Evolutionary conservation across 2,113 vertebrate species (phyloP).

Genomic region (Cisticola juncidis): DNA sequence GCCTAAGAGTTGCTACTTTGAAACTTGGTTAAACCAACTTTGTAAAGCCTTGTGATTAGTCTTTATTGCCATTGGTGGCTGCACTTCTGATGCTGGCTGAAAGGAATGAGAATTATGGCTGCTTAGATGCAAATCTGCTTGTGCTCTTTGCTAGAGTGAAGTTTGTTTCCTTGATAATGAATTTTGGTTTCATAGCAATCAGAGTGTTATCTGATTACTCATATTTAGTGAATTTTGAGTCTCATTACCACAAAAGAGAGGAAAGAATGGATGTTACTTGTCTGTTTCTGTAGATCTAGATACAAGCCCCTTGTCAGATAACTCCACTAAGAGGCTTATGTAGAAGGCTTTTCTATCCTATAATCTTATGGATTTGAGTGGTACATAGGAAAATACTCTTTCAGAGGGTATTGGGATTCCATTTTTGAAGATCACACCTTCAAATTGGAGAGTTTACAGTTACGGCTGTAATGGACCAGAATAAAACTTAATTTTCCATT

Average conservation of each 20-base stretch:
- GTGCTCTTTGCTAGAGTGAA: background rate
- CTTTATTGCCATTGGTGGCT: background rate
- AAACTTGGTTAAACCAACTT: background rate
- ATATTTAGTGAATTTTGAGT: background rate
- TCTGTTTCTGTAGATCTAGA: background rate
- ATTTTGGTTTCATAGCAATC: background rate
- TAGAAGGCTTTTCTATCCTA: background rate
- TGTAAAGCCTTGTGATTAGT: background rate
- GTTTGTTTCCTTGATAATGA: background rate
- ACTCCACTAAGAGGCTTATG: background rate
- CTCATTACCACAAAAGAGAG: background rate
- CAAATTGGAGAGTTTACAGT: background rate
- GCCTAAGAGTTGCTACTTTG: background rate
- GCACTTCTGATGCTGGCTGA: background rate
- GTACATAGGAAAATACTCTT: background rate
- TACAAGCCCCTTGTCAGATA: background rate
- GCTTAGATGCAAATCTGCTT: background rate
- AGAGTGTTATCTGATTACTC: background rate
- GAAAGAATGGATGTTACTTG: background rate
- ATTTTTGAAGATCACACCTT: background rate
- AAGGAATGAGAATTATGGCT: background rate
- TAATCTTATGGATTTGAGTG: background rate
- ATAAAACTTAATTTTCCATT: background rate
- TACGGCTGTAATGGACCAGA: background rate
- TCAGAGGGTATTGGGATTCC: background rate